These are phyloP conservation scores for Neotragus moschatus DNA, from an alignment of 2,113 vertebrate genomes.

Conservation along the genomic window DNA sequence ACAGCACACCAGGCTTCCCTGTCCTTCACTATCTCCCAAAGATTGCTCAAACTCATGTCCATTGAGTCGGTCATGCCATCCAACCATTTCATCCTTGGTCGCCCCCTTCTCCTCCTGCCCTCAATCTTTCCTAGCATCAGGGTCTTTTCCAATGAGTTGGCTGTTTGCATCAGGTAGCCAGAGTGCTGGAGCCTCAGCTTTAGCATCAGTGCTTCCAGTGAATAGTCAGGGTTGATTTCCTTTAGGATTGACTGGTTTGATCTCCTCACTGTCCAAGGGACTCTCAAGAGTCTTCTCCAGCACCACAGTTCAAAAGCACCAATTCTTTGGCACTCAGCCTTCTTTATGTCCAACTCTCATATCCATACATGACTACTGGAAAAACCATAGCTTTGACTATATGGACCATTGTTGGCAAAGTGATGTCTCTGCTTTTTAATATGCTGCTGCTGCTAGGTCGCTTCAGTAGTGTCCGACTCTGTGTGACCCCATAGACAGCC, in stretches of 20 bases:
- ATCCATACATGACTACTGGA: neutral
- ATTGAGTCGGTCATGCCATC: neutral
- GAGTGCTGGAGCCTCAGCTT: neutral
- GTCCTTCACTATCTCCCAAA: neutral
- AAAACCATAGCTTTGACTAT: neutral
- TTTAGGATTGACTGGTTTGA: neutral
- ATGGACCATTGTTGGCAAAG: neutral
- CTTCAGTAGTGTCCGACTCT: too few species aligned
- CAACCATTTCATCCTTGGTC: neutral
- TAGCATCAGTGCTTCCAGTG: neutral
- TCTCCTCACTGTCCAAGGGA: neutral
- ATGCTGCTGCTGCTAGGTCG: neutral
- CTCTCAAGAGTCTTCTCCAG: neutral
- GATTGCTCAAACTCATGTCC: neutral
- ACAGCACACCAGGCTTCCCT: neutral
- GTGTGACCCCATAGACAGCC: too few species aligned
- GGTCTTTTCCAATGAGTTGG: neutral
- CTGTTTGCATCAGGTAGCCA: neutral
- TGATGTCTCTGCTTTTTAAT: neutral
- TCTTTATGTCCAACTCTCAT: neutral
- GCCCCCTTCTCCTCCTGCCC: neutral
- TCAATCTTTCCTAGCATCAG: neutral
- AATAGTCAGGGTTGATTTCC: neutral
- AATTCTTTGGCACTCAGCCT: neutral
- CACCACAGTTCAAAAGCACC: neutral